These are phyloP conservation scores for Montipora cactus DNA, from an alignment of 64 coral and sea anemone genomes.

Conservation along the genomic window DNA sequence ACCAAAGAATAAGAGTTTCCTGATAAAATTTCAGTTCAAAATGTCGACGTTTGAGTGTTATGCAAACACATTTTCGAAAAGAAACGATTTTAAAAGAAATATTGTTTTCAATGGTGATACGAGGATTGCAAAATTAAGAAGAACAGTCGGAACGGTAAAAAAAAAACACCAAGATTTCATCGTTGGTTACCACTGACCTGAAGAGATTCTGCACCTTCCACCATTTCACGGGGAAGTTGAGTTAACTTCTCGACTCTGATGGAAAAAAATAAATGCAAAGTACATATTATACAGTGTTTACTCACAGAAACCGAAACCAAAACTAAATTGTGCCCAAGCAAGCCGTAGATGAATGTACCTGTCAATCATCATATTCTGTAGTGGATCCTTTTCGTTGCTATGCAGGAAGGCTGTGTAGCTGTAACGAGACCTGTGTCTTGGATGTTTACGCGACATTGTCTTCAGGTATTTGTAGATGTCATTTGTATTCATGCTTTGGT, in stretches of 20 bases:
- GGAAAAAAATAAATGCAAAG: neutral
- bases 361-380: constrained; percentile 61
- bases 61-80: no score
- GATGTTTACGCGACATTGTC: constrained; percentile 24
- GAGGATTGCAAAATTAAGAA: no score
- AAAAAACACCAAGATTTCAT: no score
- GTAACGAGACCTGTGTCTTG: constrained; percentile 57
- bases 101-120: no score
- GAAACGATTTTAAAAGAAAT: no score
- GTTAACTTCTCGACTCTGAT: constrained; percentile 60
- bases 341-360: neutral
- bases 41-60: no score
- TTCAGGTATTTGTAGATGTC: constrained; percentile 53
- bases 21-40: no score
- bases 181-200: constrained; percentile 48
- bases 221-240: constrained; percentile 59
- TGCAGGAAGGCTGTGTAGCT: constrained; percentile 67
- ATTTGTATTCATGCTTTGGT: constrained; percentile 19
- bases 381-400: constrained; percentile 16
- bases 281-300: no score
- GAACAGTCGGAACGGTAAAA: no score
- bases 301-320: no score
- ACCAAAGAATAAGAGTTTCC: no score
- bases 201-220: constrained; percentile 77
- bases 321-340: neutral